Percentiles rank a stretch among this genome's conserved stretches.
Conservation (phyloP, 2,888 invertebrate species). For the Therioaphis trifolii region DNA sequence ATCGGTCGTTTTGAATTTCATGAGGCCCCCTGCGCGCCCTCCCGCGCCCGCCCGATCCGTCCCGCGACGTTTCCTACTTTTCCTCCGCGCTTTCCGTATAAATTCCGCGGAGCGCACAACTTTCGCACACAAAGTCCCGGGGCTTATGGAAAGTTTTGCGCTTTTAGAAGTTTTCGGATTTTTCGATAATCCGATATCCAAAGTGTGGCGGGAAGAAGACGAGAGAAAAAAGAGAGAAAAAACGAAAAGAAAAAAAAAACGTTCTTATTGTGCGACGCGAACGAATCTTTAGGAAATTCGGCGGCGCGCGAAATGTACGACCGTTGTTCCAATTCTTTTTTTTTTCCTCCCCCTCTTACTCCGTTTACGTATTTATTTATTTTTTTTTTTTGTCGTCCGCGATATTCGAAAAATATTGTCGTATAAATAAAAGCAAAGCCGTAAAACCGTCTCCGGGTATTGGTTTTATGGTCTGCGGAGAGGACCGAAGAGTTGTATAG, state of each 20-base stretch:
- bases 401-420: conserved; percentile 56
- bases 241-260: neutral
- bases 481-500: conserved; percentile 36
- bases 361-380: conserved; percentile 32
- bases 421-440: conserved; percentile 50
- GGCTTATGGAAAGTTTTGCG: conserved; percentile 62
- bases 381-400: conserved; percentile 38
- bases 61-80: neutral
- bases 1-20: conserved; percentile 63
- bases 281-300: conserved; percentile 32
- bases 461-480: conserved; percentile 56
- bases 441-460: conserved; percentile 61
- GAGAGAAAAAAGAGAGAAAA: neutral
- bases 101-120: conserved; percentile 43
- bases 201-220: neutral
- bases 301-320: conserved; percentile 14
- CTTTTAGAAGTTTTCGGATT: conserved; percentile 61
- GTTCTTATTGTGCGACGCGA: neutral
- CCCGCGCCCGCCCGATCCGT: neutral
- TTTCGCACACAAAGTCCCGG: conserved; percentile 53
- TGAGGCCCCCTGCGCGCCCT: conserved; percentile 6
- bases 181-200: conserved; percentile 60
- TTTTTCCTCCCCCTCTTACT: neutral
- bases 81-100: conserved; percentile 33
- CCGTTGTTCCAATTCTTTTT: conserved; percentile 10